Percentiles rank a stretch among this genome's conserved stretches.
Conservation (phyloP, 2,113 vertebrate species). For the Scomber scombrus region DNA sequence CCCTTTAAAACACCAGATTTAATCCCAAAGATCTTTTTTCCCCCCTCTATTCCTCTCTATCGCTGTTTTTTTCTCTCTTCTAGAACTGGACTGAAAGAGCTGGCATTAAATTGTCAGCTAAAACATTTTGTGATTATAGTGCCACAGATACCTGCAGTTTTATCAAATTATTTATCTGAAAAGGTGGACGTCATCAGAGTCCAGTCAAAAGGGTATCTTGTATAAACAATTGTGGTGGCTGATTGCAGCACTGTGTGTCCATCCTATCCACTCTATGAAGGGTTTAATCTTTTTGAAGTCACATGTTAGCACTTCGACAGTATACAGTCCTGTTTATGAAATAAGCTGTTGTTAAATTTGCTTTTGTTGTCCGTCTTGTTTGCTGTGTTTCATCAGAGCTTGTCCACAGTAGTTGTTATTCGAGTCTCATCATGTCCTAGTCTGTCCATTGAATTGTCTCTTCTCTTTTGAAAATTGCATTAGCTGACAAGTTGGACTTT, state of each 20-base stretch:
- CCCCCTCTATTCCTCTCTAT: background rate
- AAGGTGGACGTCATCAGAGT: conserved; percentile 21
- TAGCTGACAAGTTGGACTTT: conserved; percentile 36
- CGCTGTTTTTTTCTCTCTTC: conserved; percentile 10
- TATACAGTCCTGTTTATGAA: conserved; percentile 66
- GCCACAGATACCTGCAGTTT: conserved; percentile 23
- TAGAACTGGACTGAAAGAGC: conserved; percentile 46
- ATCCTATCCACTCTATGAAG: conserved; percentile 48
- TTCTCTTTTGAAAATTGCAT: conserved; percentile 1
- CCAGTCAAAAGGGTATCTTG: background rate
- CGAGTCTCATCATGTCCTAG: conserved; percentile 2
- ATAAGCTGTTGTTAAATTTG: conserved; percentile 76
- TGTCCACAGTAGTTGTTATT: background rate
- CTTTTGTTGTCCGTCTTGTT: conserved; percentile 34
- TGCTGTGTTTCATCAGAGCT: conserved; percentile 12
- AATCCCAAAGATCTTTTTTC: conserved; percentile 65
- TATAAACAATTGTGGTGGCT: conserved; percentile 13
- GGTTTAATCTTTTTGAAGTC: conserved; percentile 57
- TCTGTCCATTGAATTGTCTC: conserved; percentile 16
- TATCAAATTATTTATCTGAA: conserved; percentile 60
- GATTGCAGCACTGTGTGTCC: conserved; percentile 38
- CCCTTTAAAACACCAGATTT: conserved; percentile 44
- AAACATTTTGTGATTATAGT: conserved; percentile 24
- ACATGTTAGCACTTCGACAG: conserved; percentile 76
- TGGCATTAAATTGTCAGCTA: conserved; percentile 19